These are phyloP conservation scores for Fissipunctia ypsillon DNA, from an alignment of 2,888 invertebrate species.

Conservation along the genomic window DNA sequence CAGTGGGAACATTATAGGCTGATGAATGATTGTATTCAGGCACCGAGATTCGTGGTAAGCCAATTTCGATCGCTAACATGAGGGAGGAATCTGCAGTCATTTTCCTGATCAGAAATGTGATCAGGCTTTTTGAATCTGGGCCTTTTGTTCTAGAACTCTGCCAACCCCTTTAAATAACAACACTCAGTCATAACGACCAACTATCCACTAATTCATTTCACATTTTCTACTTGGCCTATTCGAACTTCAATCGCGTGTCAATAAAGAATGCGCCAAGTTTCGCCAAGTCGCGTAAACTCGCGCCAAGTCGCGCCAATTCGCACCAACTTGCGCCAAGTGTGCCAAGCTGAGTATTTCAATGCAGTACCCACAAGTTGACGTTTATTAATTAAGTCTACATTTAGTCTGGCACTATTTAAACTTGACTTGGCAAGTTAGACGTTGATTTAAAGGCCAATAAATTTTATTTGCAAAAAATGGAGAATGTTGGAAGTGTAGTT, in stretches of 20 bases:
- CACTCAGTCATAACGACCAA: conserved; percentile 12
- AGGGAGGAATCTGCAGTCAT: neutral
- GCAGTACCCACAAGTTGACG: conserved; percentile 62
- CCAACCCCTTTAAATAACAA: conserved; percentile 20
- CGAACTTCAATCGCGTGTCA: conserved; percentile 52
- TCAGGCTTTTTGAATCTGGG: neutral
- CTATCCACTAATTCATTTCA: conserved; percentile 41
- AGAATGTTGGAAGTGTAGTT: conserved; percentile 19
- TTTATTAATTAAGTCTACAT: conserved; percentile 68
- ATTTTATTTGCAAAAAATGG: conserved; percentile 63
- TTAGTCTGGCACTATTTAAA: conserved; percentile 66
- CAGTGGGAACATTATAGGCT: too few relatives aligned
- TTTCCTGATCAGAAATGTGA: neutral
- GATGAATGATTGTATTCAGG: neutral
- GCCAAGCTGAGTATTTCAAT: conserved; percentile 55
- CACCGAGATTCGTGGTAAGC: neutral
- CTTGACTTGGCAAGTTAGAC: conserved; percentile 61
- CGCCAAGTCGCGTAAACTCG: conserved; percentile 34
- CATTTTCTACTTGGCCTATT: conserved; percentile 61
- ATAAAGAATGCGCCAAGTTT: conserved; percentile 54
- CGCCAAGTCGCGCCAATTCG: conserved; percentile 39
- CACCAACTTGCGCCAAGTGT: conserved; percentile 17
- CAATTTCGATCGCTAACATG: neutral
- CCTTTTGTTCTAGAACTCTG: neutral
- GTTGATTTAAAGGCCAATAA: conserved; percentile 65